A percentile compares a stretch with the other conserved stretches of the same genome.
phyloP scores from a whole-genome alignment of 2,113 vertebrate species.

The Cygnus buccinator region DNA sequence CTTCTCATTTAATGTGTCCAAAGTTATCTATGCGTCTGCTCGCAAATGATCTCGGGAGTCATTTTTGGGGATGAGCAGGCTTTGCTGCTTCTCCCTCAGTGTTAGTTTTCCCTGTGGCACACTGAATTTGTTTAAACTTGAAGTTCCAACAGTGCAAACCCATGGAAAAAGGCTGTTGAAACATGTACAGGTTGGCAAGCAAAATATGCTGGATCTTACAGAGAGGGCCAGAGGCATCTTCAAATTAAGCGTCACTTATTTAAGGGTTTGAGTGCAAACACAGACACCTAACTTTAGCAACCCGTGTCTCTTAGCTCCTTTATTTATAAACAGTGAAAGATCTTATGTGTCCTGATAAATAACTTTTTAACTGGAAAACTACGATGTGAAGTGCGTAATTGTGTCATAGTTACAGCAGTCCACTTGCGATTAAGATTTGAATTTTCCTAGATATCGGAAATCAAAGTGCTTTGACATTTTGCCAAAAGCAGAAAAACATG shows the following conservation, averaged over 20 bases:
- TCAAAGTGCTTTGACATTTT: not conserved
- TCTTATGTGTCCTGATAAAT: not conserved
- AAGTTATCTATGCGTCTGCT: slow-evolving; percentile 37
- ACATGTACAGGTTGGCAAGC: slow-evolving; percentile 12
- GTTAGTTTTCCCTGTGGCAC: slow-evolving; percentile 25
- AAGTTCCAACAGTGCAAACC: slow-evolving; percentile 17
- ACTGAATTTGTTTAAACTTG: slow-evolving; percentile 53
- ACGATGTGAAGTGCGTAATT: not conserved
- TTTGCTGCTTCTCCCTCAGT: slow-evolving; percentile 19
- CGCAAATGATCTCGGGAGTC: not conserved
- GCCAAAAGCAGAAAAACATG: not conserved
- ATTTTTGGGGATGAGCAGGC: slow-evolving; percentile 16
- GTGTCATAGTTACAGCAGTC: not conserved
- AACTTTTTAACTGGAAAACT: not conserved
- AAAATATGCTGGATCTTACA: not conserved
- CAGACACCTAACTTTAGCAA: not conserved
- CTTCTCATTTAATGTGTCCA: not conserved
- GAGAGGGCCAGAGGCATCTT: not conserved
- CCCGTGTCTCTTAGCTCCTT: not conserved
- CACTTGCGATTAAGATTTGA: not conserved
- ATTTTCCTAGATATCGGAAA: not conserved
- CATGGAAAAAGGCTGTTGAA: not conserved
- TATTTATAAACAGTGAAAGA: not conserved
- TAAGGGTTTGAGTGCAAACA: not conserved
- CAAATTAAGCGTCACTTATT: not conserved